Percentiles rank a stretch among this genome's conserved stretches.
phyloP scores from a whole-genome alignment of 2,888 invertebrate genomes.

The Linnaemya vulpina region DNA sequence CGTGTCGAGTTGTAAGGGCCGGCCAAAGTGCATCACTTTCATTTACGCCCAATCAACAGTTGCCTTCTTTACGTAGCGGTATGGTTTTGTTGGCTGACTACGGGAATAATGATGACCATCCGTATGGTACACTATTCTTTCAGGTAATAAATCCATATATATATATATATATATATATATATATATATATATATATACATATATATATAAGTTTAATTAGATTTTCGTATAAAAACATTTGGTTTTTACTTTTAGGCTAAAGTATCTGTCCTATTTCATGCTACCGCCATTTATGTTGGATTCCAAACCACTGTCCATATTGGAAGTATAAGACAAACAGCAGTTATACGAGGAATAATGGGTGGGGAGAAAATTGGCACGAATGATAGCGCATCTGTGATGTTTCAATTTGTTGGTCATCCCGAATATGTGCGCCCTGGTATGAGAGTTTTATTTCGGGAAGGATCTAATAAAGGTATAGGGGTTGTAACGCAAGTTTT shows the following conservation, averaged over 20 bases:
- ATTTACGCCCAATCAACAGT: conserved; percentile 83
- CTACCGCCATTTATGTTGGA: conserved; percentile 91
- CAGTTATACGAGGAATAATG: conserved; percentile 91
- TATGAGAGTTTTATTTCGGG: conserved; percentile 91
- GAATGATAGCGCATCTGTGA: conserved; percentile 92
- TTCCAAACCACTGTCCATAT: conserved; percentile 97
- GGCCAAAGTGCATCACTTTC: conserved; percentile 94
- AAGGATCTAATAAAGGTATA: conserved; percentile 93
- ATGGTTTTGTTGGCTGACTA: conserved; percentile 90
- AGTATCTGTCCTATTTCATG: conserved; percentile 94
- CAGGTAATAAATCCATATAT: conserved; percentile 83
- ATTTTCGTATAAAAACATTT: neutral
- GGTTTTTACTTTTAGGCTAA: conserved; percentile 88
- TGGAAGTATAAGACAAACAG: conserved; percentile 97
- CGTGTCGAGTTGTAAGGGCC: conserved; percentile 93
- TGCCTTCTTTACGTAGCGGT: conserved; percentile 88
- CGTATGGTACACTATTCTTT: conserved; percentile 86
- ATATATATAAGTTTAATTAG: neutral
- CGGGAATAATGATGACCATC: conserved; percentile 81
- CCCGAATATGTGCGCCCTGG: conserved; percentile 93
- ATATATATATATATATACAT: no score
- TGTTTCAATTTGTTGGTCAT: conserved; percentile 94
- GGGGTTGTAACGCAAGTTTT: conserved; percentile 92
- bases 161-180: no score
- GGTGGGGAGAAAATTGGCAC: conserved; percentile 85